Evolutionary conservation across 2,113 vertebrate species (phyloP).

Genomic region (Oryzias curvinotus): DNA sequence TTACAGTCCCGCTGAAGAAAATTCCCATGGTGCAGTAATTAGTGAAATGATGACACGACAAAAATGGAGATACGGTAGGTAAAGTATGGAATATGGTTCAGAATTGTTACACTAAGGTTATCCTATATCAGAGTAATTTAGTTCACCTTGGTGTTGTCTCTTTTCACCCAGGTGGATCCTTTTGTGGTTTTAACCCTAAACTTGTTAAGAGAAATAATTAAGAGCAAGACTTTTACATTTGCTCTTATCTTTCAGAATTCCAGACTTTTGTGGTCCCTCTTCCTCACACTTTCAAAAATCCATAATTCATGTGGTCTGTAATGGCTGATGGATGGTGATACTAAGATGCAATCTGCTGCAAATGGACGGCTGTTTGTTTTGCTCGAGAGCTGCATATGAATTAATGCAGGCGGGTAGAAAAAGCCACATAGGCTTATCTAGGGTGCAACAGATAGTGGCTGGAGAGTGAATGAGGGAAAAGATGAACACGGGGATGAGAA

Average conservation of each 20-base stretch:
- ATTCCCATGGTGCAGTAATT: conserved; percentile 7
- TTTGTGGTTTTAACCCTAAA: conserved; percentile 5
- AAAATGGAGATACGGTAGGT: neutral
- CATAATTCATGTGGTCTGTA: conserved; percentile 64
- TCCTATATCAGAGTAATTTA: neutral
- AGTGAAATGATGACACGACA: neutral
- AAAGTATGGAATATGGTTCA: neutral
- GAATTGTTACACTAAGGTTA: too few relatives aligned
- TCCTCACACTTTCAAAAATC: conserved; percentile 33
- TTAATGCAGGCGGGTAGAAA: conserved; percentile 38
- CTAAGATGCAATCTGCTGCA: conserved; percentile 54
- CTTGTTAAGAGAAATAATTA: conserved; percentile 28
- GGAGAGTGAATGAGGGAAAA: conserved; percentile 31
- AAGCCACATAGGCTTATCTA: conserved; percentile 51
- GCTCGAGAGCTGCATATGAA: conserved; percentile 59
- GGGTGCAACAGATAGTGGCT: conserved; percentile 31
- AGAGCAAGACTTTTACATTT: conserved; percentile 26
- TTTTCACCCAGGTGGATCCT: conserved; percentile 8
- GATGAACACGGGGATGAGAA: conserved; percentile 48
- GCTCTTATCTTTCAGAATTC: conserved; percentile 34
- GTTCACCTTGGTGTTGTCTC: conserved; percentile 1
- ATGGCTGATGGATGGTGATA: conserved; percentile 48
- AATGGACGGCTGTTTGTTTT: conserved; percentile 58
- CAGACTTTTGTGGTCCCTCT: conserved; percentile 42
- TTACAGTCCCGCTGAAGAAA: conserved; percentile 1